Evolutionary conservation across 2,797 vertebrate genomes (phyloP).

Genomic region (Vespertilio murinus): DNA sequence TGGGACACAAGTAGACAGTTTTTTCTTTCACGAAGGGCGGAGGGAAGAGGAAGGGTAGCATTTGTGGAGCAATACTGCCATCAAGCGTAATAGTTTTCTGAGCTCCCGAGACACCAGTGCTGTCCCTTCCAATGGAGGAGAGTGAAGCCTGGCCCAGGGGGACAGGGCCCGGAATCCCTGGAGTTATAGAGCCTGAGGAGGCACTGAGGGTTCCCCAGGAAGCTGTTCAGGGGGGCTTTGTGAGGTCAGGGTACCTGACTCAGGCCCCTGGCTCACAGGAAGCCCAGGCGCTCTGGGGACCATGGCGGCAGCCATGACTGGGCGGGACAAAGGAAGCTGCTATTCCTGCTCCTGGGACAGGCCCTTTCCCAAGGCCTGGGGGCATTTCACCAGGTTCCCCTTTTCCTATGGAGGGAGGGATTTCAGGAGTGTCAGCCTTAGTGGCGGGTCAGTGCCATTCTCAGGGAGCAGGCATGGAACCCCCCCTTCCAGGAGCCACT

Average conservation of each 20-base stretch:
- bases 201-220: no score
- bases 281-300: no score
- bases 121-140: no score
- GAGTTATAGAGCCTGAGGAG: neutral
- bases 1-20: neutral
- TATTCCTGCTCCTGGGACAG: neutral
- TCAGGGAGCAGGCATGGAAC: neutral
- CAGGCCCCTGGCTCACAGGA: no score
- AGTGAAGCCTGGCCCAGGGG: no score
- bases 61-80: neutral
- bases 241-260: no score
- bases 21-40: neutral
- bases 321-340: neutral
- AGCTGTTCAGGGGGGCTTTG: no score
- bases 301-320: no score
- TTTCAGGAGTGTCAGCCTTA: neutral
- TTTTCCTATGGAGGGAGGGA: no score
- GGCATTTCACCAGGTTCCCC: no score
- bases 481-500: fast-evolving
- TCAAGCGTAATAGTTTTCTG: neutral
- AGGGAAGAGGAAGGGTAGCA: neutral
- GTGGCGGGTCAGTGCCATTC: neutral
- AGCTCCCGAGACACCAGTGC: neutral
- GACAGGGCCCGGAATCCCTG: neutral
- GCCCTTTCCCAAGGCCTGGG: no score